Conservation (phyloP, 2,113 vertebrate genomes). For the Hylia prasina region DNA sequence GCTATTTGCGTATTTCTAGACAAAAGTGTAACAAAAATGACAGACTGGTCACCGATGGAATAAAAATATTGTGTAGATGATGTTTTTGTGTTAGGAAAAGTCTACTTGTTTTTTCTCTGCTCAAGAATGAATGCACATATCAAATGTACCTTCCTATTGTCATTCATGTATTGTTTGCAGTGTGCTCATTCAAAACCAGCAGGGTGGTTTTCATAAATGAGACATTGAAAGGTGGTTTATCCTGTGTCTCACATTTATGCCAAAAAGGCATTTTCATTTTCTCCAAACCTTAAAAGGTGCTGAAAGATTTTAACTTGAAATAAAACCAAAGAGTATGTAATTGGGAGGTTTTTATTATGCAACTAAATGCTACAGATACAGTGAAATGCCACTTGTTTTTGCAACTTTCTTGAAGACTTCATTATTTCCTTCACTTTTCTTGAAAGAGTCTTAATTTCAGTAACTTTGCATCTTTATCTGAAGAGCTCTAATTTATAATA, state of each 20-base stretch:
- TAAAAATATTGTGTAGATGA: conserved; percentile 22
- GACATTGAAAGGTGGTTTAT: conserved; percentile 46
- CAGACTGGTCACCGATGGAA: conserved; percentile 35
- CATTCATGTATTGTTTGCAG: background rate
- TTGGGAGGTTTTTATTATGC: conserved; percentile 60
- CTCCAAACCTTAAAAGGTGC: conserved; percentile 71
- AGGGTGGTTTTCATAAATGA: conserved; percentile 43
- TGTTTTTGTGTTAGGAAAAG: conserved; percentile 30
- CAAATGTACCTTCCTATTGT: background rate
- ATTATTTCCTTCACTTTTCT: conserved; percentile 58
- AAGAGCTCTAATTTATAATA: conserved; percentile 76
- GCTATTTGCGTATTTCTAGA: conserved; percentile 11
- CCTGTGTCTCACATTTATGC: conserved; percentile 46
- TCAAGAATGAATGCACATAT: conserved; percentile 6
- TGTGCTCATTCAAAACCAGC: conserved; percentile 14
- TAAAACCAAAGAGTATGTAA: conserved; percentile 70
- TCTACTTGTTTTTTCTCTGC: conserved; percentile 30
- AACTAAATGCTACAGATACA: conserved; percentile 63
- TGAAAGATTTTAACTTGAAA: conserved; percentile 80
- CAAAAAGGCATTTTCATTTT: conserved; percentile 42
- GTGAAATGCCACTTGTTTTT: conserved; percentile 67
- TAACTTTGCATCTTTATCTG: conserved; percentile 66
- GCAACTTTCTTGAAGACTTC: conserved; percentile 44
- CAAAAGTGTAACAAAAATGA: background rate
- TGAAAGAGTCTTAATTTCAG: conserved; percentile 56